A percentile compares a stretch with the other conserved stretches of the same genome.
Conservation (phyloP, 2,113 vertebrate species). For the Lophura nycthemera region DNA sequence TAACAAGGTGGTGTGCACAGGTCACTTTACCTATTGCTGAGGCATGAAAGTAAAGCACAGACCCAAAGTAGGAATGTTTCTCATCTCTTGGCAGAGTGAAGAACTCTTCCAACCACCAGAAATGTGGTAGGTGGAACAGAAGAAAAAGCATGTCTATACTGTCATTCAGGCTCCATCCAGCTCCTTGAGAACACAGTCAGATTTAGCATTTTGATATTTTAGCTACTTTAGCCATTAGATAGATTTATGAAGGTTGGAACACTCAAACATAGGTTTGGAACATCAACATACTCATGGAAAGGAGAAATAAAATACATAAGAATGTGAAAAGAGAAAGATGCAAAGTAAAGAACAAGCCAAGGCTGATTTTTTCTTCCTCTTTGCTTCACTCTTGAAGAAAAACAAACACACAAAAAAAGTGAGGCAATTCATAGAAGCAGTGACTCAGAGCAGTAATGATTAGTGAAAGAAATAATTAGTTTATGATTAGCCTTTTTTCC, state of each 20-base stretch:
- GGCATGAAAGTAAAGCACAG: neutral
- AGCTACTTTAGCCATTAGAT: neutral
- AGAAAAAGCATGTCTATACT: neutral
- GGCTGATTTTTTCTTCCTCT: neutral
- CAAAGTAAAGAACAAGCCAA: neutral
- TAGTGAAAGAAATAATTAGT: constrained; percentile 64
- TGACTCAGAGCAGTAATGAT: constrained; percentile 58
- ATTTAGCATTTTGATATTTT: neutral
- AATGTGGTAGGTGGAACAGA: neutral
- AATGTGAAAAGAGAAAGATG: neutral
- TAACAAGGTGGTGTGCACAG: neutral
- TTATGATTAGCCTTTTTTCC: constrained; percentile 66
- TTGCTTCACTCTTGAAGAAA: constrained; percentile 16
- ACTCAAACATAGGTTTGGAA: neutral
- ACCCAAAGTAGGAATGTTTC: neutral
- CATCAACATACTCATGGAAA: neutral
- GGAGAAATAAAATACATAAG: neutral
- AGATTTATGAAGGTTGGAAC: constrained; percentile 1
- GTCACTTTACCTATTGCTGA: neutral
- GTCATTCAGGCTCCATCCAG: neutral
- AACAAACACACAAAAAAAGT: neutral
- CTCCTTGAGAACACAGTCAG: neutral
- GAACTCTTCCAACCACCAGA: neutral
- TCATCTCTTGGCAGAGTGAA: neutral
- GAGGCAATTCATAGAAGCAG: constrained; percentile 14